Evolutionary conservation across 2,888 invertebrate species (phyloP).

Genomic region (Parelbella ahira): DNA sequence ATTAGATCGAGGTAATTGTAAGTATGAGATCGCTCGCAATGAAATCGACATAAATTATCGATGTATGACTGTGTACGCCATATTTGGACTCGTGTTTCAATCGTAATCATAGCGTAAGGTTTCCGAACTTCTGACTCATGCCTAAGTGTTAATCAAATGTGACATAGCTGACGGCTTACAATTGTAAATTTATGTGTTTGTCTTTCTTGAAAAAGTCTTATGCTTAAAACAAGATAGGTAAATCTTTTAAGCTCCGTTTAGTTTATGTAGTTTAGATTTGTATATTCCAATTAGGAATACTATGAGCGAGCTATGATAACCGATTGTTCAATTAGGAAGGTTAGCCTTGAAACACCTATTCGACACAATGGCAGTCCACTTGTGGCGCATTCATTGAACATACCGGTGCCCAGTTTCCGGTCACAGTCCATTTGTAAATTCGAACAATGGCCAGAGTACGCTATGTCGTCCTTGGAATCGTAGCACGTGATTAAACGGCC

Average conservation of each 20-base stretch:
- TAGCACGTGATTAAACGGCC: constrained; percentile 22
- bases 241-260: too few relatives aligned
- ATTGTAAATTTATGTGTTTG: too few relatives aligned
- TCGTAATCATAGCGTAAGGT: constrained; percentile 8
- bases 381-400: constrained; percentile 46
- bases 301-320: too few relatives aligned
- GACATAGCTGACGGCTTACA: too few relatives aligned
- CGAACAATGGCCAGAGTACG: constrained; percentile 40
- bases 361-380: constrained; percentile 20
- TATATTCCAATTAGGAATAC: too few relatives aligned
- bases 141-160: constrained; percentile 10
- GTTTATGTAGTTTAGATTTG: too few relatives aligned
- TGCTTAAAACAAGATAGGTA: too few relatives aligned
- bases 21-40: constrained; percentile 9
- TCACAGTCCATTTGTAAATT: constrained; percentile 64
- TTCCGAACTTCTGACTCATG: constrained; percentile 18
- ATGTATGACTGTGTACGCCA: constrained; percentile 8
- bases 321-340: constrained; percentile 23
- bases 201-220: too few relatives aligned
- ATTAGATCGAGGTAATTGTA: constrained; percentile 29
- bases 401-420: constrained; percentile 64
- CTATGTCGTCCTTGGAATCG: constrained; percentile 34
- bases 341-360: constrained; percentile 28
- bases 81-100: constrained; percentile 11
- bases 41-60: constrained; percentile 9